phyloP scores from a whole-genome alignment of 2,113 vertebrate species.

The Acinonyx jubatus region DNA sequence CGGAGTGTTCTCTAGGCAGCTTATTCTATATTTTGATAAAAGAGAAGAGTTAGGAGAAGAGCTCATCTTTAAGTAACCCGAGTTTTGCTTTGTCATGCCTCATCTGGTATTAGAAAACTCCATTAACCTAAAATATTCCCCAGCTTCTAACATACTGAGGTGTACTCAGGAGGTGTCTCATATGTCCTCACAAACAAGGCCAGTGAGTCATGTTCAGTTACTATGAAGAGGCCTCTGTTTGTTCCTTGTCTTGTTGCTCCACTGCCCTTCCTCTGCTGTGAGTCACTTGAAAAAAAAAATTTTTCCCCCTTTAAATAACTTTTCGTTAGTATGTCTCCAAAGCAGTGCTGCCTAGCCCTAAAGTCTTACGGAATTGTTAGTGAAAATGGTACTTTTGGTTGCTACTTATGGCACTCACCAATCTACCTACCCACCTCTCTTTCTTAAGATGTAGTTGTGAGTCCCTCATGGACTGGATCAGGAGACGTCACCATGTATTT shows the following conservation, averaged over 20 bases:
- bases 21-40: neutral
- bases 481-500: neutral
- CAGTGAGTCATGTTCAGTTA: slow-evolving; percentile 24
- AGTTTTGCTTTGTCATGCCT: neutral
- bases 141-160: neutral
- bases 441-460: neutral
- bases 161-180: neutral
- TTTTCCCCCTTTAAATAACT: neutral
- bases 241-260: neutral
- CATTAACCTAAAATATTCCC: neutral
- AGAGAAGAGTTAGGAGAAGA: neutral
- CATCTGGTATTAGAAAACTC: neutral
- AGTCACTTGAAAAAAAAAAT: neutral
- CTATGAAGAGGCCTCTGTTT: slow-evolving; percentile 5
- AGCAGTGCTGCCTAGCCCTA: neutral
- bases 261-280: slow-evolving; percentile 17
- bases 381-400: neutral
- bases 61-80: neutral
- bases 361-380: neutral
- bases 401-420: neutral
- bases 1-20: neutral
- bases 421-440: neutral
- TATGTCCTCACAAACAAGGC: neutral
- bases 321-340: neutral
- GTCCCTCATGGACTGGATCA: neutral